A percentile compares a stretch with the other conserved stretches of the same genome.
Conservation (phyloP, 2,888 invertebrate species). For the Lamproptera curius region DNA sequence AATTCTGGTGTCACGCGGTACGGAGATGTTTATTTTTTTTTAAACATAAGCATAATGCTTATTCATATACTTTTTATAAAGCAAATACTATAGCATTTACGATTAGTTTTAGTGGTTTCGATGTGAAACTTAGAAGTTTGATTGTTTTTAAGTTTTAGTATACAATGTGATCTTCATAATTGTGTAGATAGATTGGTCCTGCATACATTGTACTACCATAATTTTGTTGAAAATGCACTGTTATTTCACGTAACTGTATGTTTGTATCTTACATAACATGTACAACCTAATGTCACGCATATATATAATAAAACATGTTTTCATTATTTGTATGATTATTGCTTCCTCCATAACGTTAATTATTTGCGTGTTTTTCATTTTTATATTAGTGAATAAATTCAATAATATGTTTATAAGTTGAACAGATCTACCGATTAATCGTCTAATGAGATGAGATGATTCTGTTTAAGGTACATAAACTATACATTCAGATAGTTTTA, state of each 20-base stretch:
- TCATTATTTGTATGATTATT: background rate
- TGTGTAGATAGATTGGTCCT: background rate
- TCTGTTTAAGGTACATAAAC: too few relatives aligned
- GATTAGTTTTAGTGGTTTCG: background rate
- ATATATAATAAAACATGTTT: conserved; percentile 11
- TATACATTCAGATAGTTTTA: too few relatives aligned
- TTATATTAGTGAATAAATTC: too few relatives aligned
- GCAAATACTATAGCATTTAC: conserved; percentile 6
- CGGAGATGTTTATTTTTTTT: too few relatives aligned
- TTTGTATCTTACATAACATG: conserved; percentile 3
- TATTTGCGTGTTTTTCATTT: too few relatives aligned
- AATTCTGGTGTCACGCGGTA: too few relatives aligned
- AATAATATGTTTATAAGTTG: too few relatives aligned
- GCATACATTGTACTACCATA: background rate
- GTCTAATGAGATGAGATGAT: too few relatives aligned
- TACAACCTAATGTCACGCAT: conserved; percentile 7
- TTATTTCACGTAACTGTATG: conserved; percentile 8
- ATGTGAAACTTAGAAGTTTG: background rate
- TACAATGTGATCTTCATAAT: conserved; percentile 4
- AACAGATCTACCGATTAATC: too few relatives aligned
- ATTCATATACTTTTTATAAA: background rate
- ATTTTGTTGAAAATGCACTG: conserved; percentile 9
- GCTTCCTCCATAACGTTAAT: too few relatives aligned
- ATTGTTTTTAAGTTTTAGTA: background rate
- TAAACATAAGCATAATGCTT: too few relatives aligned